These are phyloP conservation scores for Sebastes trivittatus DNA, from an alignment of 2,797 vertebrate genomes.

Conservation along the genomic window DNA sequence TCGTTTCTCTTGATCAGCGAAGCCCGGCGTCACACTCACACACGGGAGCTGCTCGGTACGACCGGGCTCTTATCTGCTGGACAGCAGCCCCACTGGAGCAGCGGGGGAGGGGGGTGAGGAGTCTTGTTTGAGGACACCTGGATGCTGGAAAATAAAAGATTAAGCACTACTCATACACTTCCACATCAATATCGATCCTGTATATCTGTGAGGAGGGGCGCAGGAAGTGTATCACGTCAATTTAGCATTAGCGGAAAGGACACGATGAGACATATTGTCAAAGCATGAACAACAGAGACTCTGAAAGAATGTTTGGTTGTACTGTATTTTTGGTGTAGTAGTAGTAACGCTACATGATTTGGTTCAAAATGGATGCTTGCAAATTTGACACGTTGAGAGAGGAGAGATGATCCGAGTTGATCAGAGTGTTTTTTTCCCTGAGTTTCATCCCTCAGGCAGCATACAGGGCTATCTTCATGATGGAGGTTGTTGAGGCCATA, in stretches of 20 bases:
- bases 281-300: background rate
- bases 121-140: slow-evolving; percentile 32
- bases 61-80: slow-evolving; percentile 21
- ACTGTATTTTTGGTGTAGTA: background rate
- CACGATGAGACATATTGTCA: background rate
- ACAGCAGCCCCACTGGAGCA: background rate
- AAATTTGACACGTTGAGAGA: background rate
- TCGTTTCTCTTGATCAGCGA: slow-evolving; percentile 2
- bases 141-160: slow-evolving; percentile 14
- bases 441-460: background rate
- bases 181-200: background rate
- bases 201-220: background rate
- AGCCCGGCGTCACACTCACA: slow-evolving; percentile 2
- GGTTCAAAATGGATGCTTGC: background rate
- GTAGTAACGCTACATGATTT: background rate
- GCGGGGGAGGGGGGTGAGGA: background rate
- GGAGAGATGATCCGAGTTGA: background rate
- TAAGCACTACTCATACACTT: background rate
- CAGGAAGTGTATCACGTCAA: background rate
- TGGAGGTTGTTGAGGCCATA: background rate
- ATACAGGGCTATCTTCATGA: background rate
- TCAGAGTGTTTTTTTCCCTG: background rate
- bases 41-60: background rate
- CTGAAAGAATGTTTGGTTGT: background rate
- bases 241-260: background rate